Conservation (phyloP, 2,888 invertebrate species). For the Cheilosia variabilis region DNA sequence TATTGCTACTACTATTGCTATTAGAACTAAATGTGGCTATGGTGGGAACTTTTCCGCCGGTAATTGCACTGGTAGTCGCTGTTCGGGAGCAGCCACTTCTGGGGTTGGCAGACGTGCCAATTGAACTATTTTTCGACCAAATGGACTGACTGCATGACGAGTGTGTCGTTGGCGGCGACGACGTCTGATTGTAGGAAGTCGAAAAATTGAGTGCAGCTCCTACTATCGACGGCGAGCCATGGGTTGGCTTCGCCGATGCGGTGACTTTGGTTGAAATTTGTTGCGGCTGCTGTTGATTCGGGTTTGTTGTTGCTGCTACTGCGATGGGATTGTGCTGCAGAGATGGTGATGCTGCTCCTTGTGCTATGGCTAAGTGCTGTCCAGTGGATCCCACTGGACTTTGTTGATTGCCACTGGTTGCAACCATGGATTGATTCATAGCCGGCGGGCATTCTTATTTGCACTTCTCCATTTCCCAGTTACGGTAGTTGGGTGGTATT, state of each 20-base stretch:
- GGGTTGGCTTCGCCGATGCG: slow-evolving; percentile 50
- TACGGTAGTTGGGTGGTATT: background rate
- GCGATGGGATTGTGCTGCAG: background rate
- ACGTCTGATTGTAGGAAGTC: slow-evolving; percentile 44
- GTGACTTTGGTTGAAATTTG: slow-evolving; percentile 58
- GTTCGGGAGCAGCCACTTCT: slow-evolving; percentile 61
- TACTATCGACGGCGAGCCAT: slow-evolving; percentile 51
- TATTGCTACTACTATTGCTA: slow-evolving; percentile 64
- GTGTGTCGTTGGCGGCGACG: slow-evolving; percentile 27
- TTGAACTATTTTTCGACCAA: slow-evolving; percentile 68
- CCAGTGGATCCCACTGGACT: slow-evolving; percentile 77
- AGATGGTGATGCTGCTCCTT: slow-evolving; percentile 23
- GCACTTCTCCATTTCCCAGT: slow-evolving; percentile 36
- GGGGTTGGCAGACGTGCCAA: slow-evolving; percentile 47
- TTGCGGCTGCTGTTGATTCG: slow-evolving; percentile 29
- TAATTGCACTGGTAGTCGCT: slow-evolving; percentile 64
- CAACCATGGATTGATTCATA: slow-evolving; percentile 77
- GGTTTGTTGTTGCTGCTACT: background rate
- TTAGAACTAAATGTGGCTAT: slow-evolving; percentile 70
- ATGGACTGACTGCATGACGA: slow-evolving; percentile 62
- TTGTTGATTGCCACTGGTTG: slow-evolving; percentile 76
- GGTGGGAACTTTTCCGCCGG: slow-evolving; percentile 68
- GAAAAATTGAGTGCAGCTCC: slow-evolving; percentile 36
- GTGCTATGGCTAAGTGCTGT: slow-evolving; percentile 62
- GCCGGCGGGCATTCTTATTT: slow-evolving; percentile 71